Evolutionary conservation across 2,797 vertebrate species (phyloP).

Genomic region (Lacerta viridis): DNA sequence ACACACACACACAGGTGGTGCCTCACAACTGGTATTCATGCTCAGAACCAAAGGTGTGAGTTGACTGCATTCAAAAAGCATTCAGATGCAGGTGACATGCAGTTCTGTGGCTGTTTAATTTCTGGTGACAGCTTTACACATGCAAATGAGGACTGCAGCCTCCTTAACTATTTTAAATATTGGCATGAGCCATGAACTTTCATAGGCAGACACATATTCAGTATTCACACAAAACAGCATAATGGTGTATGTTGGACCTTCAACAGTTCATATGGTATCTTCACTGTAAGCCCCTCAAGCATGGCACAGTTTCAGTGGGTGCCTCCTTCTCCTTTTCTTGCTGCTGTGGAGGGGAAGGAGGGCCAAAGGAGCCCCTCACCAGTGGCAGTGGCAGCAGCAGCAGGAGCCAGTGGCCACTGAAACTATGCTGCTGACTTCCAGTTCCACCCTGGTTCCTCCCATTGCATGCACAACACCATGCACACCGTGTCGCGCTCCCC

Average conservation of each 20-base stretch:
- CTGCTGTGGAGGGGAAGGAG: no score
- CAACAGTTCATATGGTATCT: no score
- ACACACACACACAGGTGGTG: no score
- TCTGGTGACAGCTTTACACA: not conserved
- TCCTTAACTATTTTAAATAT: no score
- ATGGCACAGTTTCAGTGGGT: not conserved
- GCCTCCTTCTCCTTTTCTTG: no score
- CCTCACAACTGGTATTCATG: not conserved
- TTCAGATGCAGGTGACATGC: not conserved
- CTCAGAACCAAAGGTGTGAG: not conserved
- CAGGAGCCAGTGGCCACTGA: no score
- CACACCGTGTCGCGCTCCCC: fast-evolving
- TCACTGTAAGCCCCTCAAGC: not conserved
- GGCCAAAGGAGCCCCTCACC: no score
- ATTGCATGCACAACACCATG: no score
- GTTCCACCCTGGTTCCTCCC: no score
- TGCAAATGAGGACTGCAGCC: not conserved
- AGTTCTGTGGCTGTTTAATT: not conserved
- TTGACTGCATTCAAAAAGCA: not conserved
- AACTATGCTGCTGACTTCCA: no score
- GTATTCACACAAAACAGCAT: not conserved
- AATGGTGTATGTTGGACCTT: not conserved
- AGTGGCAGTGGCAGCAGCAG: no score
- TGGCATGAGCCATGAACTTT: not conserved
- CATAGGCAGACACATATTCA: not conserved